These are phyloP conservation scores for Corythornis leucogaster DNA, from an alignment of 2,797 vertebrate genomes.

Conservation along the genomic window DNA sequence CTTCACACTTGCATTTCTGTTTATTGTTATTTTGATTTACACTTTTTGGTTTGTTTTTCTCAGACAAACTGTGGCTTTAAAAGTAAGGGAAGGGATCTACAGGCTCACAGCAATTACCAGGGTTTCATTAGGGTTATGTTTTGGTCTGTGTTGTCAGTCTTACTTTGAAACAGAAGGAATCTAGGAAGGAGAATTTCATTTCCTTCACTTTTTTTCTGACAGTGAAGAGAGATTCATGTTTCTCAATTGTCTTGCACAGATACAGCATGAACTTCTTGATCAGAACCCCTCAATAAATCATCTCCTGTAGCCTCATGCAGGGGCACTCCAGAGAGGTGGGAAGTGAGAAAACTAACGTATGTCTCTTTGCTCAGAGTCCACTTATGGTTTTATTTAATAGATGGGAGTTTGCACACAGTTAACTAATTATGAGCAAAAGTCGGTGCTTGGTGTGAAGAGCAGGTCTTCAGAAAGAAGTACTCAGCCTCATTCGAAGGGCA, in stretches of 20 bases:
- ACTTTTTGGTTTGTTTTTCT: not conserved
- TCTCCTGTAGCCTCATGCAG: not conserved
- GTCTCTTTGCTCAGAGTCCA: not conserved
- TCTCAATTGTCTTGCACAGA: not conserved
- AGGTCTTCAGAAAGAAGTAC: slow-evolving; percentile 1
- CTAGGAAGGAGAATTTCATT: not conserved
- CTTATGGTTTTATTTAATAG: slow-evolving; percentile 2
- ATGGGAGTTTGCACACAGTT: not conserved
- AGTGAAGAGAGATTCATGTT: not conserved
- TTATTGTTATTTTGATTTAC: not conserved
- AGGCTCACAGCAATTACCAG: not conserved
- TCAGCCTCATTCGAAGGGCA: slow-evolving; percentile 27
- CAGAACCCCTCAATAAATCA: not conserved
- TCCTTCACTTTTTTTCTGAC: not conserved
- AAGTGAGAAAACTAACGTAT: not conserved
- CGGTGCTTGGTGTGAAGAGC: not conserved
- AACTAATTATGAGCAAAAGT: not conserved
- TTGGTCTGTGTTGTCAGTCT: not conserved
- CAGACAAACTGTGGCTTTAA: not conserved
- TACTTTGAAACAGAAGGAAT: not conserved
- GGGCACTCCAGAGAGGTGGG: not conserved
- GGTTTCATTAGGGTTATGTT: not conserved
- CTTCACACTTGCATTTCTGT: not conserved
- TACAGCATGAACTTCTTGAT: not conserved
- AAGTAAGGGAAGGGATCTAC: not conserved